Percentiles rank a stretch among this genome's conserved stretches.
Conservation (phyloP, 2,888 invertebrate genomes). For the Drosophila conformis region DNA sequence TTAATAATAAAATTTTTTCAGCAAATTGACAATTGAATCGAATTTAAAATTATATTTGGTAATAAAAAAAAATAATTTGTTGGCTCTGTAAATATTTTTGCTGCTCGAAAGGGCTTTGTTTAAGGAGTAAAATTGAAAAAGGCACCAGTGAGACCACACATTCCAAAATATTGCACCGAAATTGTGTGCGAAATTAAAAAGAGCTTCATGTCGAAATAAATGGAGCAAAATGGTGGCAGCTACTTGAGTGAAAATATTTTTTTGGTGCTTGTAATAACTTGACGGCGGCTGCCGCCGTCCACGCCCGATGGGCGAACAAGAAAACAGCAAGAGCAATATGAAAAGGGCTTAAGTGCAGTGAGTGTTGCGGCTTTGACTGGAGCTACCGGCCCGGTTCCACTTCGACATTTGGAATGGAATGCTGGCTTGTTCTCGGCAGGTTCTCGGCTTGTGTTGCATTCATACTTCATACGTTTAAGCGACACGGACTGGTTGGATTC, state of each 20-base stretch:
- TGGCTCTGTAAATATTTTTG: constrained; percentile 27
- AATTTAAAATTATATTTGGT: background rate
- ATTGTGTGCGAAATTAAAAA: constrained; percentile 65
- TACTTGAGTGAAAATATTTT: constrained; percentile 80
- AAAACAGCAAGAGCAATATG: constrained; percentile 59
- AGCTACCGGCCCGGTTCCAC: background rate
- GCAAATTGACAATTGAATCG: background rate
- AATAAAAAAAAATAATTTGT: constrained; percentile 20
- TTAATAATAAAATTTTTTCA: background rate
- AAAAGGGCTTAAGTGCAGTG: constrained; percentile 66
- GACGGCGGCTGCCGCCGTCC: constrained; percentile 39
- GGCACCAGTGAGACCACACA: constrained; percentile 28
- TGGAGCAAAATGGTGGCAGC: constrained; percentile 79
- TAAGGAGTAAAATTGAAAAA: constrained; percentile 38
- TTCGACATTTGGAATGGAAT: background rate
- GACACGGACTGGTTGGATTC: constrained; percentile 46
- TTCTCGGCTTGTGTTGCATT: constrained; percentile 56
- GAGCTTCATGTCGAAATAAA: constrained; percentile 69
- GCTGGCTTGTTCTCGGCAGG: constrained; percentile 17
- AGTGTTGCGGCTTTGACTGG: constrained; percentile 54
- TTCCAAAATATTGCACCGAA: constrained; percentile 42
- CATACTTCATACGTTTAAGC: constrained; percentile 71
- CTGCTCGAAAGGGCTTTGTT: constrained; percentile 10
- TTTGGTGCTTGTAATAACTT: constrained; percentile 76
- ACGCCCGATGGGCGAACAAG: constrained; percentile 8